Evolutionary conservation across 2,797 vertebrate species (phyloP).

Genomic region (Falco berigora): DNA sequence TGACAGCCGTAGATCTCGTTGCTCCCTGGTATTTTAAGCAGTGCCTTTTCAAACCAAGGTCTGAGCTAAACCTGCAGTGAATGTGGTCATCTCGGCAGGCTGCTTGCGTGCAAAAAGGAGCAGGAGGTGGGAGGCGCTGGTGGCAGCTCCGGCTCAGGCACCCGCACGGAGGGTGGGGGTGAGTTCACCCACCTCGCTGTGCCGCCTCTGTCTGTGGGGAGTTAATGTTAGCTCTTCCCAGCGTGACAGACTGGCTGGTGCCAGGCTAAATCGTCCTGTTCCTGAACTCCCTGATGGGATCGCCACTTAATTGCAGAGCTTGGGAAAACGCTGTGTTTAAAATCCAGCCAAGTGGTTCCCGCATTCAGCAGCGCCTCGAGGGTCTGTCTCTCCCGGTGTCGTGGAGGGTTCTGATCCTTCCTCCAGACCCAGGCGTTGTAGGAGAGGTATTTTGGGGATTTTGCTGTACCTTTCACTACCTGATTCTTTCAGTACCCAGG

Average conservation of each 20-base stretch:
- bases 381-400: rapidly evolving
- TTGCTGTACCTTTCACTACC: rapidly evolving
- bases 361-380: rapidly evolving
- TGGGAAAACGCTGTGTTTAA: not conserved
- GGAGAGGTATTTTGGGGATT: not conserved
- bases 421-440: not conserved
- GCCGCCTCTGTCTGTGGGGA: not conserved
- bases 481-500: not conserved
- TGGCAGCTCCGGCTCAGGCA: not conserved
- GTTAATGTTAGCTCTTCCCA: not conserved
- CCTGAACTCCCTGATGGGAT: not conserved
- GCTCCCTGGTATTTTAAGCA: not conserved
- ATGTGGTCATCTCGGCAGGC: rapidly evolving
- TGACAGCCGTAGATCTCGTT: not conserved
- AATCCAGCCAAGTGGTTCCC: not conserved
- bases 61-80: not conserved
- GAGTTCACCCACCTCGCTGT: not conserved
- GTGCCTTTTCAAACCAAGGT: rapidly evolving
- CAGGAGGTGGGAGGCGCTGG: not conserved
- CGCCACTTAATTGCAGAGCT: not conserved
- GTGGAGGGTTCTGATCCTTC: not conserved
- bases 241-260: slow-evolving; percentile 1
- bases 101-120: not conserved
- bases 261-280: not conserved
- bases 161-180: not conserved